A percentile compares a stretch with the other conserved stretches of the same genome.
phyloP scores from a whole-genome alignment of 2,888 invertebrate species.

The Cryptus armator region DNA sequence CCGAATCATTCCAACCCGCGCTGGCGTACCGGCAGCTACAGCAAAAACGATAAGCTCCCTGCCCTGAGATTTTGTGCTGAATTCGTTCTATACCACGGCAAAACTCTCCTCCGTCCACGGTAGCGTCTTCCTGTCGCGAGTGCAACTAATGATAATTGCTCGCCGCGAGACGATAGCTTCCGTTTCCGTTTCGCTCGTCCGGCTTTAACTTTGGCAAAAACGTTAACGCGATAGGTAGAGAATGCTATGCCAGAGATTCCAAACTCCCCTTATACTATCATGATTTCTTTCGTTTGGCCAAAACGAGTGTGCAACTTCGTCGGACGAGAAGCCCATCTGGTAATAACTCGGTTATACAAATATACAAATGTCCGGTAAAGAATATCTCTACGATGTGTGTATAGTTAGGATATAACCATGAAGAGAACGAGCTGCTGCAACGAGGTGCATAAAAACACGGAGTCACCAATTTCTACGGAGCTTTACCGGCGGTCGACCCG shows the following conservation, averaged over 20 bases:
- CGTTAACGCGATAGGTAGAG: slow-evolving; percentile 72
- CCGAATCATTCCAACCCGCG: neutral
- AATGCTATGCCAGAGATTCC: slow-evolving; percentile 11
- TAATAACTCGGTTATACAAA: slow-evolving; percentile 80
- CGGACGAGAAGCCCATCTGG: slow-evolving; percentile 62
- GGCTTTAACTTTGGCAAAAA: slow-evolving; percentile 77
- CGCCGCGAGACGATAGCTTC: slow-evolving; percentile 77
- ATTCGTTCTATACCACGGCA: slow-evolving; percentile 69
- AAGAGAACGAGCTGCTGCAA: slow-evolving; percentile 6
- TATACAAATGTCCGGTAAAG: slow-evolving; percentile 76
- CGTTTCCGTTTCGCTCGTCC: slow-evolving; percentile 75
- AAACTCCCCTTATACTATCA: slow-evolving; percentile 23
- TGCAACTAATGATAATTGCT: slow-evolving; percentile 83
- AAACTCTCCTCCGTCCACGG: slow-evolving; percentile 49
- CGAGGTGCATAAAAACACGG: slow-evolving; percentile 28
- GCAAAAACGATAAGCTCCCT: slow-evolving; percentile 49
- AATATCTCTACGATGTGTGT: slow-evolving; percentile 10
- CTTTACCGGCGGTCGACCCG: neutral
- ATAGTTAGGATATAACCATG: neutral
- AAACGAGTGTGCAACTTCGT: slow-evolving; percentile 62
- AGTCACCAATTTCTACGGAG: slow-evolving; percentile 55
- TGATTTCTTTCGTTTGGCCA: slow-evolving; percentile 69
- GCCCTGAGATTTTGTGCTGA: slow-evolving; percentile 67
- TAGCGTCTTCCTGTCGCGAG: slow-evolving; percentile 69
- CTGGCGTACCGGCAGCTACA: slow-evolving; percentile 19